phyloP scores from a whole-genome alignment of 2,797 vertebrate genomes.

The Decapterus maruadsi region DNA sequence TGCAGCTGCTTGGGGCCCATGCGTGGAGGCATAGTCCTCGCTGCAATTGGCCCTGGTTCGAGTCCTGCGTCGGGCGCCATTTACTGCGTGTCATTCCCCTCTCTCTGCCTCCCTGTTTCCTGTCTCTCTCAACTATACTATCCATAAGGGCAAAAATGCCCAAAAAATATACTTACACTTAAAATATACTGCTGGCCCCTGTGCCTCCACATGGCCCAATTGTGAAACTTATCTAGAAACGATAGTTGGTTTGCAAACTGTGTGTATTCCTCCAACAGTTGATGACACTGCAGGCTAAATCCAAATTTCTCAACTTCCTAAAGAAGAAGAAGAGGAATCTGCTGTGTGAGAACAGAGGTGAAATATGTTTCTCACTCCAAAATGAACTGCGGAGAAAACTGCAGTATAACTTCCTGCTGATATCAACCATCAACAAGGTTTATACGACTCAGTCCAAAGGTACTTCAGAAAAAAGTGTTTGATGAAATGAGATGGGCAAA shows the following conservation, averaged over 20 bases:
- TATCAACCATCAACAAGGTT: neutral
- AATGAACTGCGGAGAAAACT: neutral
- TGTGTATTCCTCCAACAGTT: neutral
- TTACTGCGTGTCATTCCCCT: too few species aligned
- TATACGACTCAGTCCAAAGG: neutral
- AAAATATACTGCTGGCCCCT: neutral
- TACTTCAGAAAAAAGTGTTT: neutral
- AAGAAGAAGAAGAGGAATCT: neutral
- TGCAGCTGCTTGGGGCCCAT: neutral
- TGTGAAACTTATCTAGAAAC: neutral
- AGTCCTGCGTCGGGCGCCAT: too few species aligned
- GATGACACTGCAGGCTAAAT: too few species aligned
- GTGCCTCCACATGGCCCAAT: neutral
- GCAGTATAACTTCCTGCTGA: neutral
- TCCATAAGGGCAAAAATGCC: too few species aligned
- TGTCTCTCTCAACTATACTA: too few species aligned
- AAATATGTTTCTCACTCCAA: neutral
- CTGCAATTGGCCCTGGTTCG: too few species aligned
- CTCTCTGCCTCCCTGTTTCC: too few species aligned
- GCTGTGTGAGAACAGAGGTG: too few species aligned
- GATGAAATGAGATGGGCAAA: neutral
- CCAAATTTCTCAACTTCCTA: neutral
- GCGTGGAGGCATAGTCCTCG: too few species aligned
- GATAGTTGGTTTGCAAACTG: too few species aligned
- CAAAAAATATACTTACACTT: too few species aligned